Percentiles rank a stretch among this genome's conserved stretches.
Conservation (phyloP, 2,113 vertebrate genomes). For the Miniopterus natalensis region DNA sequence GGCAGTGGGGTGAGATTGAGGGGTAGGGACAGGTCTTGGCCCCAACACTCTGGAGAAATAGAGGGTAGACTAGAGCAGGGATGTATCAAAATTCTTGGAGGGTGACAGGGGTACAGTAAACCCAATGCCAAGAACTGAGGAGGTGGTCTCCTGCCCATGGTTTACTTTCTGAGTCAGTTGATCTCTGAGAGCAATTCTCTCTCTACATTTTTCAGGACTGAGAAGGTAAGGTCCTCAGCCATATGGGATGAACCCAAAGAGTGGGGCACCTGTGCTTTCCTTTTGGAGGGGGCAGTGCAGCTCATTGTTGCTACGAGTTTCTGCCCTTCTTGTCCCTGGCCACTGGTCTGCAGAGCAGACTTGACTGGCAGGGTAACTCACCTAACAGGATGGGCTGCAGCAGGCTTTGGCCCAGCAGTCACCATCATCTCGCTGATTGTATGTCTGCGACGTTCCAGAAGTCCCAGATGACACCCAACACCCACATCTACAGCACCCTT, state of each 20-base stretch:
- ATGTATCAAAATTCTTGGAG: neutral
- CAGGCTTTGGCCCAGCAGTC: accelerated
- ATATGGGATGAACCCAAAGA: too few species aligned
- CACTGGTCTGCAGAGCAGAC: neutral
- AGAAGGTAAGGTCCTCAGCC: neutral
- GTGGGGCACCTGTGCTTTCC: neutral
- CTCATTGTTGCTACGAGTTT: accelerated
- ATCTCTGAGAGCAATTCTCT: neutral
- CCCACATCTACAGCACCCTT: slow-evolving; percentile 93
- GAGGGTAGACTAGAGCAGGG: neutral
- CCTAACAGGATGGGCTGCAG: accelerated
- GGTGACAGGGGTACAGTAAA: neutral
- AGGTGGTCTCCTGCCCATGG: neutral
- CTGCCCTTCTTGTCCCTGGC: neutral
- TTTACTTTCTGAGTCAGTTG: neutral
- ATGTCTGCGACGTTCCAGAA: slow-evolving; percentile 84
- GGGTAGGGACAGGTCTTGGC: neutral
- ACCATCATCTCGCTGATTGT: neutral
- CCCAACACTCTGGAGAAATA: too few species aligned
- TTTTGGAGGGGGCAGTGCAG: neutral
- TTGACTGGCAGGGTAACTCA: neutral
- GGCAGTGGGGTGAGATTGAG: neutral
- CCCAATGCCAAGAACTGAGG: neutral
- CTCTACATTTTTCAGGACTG: neutral
- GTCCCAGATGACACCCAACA: slow-evolving; percentile 91